A percentile compares a stretch with the other conserved stretches of the same genome.
Conservation (phyloP, 1,140 invertebrate genomes). For the Drosophila ironensis region DNA sequence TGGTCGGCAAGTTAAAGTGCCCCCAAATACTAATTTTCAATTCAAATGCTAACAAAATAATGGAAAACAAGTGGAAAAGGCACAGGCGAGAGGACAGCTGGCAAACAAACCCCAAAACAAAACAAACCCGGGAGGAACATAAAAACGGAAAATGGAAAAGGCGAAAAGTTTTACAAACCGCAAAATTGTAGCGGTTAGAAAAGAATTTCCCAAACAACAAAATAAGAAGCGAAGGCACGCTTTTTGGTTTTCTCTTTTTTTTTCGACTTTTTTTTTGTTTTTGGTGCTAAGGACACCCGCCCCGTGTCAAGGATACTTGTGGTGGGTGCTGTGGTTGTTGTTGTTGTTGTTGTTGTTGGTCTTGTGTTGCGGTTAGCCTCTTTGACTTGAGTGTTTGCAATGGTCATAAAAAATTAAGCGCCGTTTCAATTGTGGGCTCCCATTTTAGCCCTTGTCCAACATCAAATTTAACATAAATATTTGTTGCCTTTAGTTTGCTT, state of each 20-base stretch:
- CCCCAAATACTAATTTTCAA: conserved; percentile 77
- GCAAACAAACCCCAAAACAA: conserved; percentile 43
- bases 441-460: conserved; percentile 57
- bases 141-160: conserved; percentile 3
- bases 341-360: conserved; percentile 18
- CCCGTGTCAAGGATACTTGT: conserved; percentile 65
- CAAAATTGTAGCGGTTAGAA: conserved; percentile 73
- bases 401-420: conserved; percentile 76
- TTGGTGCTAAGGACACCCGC: conserved; percentile 3
- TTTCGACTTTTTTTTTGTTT: not conserved
- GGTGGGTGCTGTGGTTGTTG: conserved; percentile 9
- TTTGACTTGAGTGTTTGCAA: conserved; percentile 73
- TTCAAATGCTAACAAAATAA: conserved; percentile 80
- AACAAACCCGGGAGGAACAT: not conserved
- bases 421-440: conserved; percentile 58
- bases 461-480: conserved; percentile 71
- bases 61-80: conserved; percentile 65
- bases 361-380: conserved; percentile 51
- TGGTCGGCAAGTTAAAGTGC: conserved; percentile 61
- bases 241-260: conserved; percentile 9
- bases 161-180: conserved; percentile 74
- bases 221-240: conserved; percentile 1
- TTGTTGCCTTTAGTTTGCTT: conserved; percentile 47
- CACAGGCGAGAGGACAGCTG: not conserved
- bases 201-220: conserved; percentile 48